These are phyloP conservation scores for Pseudomyrmex flavicornis DNA, from an alignment of 1,140 invertebrate genomes.

Conservation along the genomic window DNA sequence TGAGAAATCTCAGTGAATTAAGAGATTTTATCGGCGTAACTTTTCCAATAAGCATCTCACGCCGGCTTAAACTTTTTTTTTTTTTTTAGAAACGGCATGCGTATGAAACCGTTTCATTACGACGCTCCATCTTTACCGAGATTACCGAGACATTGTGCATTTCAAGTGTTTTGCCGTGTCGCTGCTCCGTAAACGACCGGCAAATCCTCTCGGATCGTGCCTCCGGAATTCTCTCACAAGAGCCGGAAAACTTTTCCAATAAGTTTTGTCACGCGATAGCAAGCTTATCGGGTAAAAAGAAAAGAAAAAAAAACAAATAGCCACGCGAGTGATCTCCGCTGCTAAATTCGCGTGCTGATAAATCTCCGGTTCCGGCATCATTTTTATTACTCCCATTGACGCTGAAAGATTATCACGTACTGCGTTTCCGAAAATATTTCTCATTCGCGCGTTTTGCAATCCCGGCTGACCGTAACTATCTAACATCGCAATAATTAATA, in stretches of 20 bases:
- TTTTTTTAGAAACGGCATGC: not conserved
- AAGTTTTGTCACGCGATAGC: constrained; percentile 63
- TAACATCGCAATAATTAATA: not conserved
- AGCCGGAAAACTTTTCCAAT: constrained; percentile 29
- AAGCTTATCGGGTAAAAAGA: constrained; percentile 45
- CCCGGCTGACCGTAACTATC: not conserved
- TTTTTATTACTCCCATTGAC: constrained; percentile 40
- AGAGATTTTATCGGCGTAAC: constrained; percentile 39
- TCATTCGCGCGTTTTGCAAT: not conserved
- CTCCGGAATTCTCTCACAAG: constrained; percentile 10
- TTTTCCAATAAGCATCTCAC: constrained; percentile 43
- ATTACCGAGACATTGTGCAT: constrained; percentile 52
- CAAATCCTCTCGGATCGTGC: constrained; percentile 37
- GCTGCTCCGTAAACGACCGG: constrained; percentile 37
- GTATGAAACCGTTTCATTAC: constrained; percentile 47
- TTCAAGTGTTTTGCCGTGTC: constrained; percentile 31
- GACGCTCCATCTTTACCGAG: constrained; percentile 30
- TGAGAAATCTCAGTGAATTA: constrained; percentile 47
- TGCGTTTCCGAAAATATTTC: constrained; percentile 6
- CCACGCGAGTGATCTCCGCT: not conserved
- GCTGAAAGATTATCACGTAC: constrained; percentile 17
- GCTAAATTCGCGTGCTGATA: constrained; percentile 28
- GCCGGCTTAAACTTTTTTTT: constrained; percentile 15
- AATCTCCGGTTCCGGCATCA: constrained; percentile 20
- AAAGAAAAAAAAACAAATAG: constrained; percentile 18